Base-by-base conservation (phyloP, 2,888 invertebrate species). In the Diabrotica balteata region DNA sequence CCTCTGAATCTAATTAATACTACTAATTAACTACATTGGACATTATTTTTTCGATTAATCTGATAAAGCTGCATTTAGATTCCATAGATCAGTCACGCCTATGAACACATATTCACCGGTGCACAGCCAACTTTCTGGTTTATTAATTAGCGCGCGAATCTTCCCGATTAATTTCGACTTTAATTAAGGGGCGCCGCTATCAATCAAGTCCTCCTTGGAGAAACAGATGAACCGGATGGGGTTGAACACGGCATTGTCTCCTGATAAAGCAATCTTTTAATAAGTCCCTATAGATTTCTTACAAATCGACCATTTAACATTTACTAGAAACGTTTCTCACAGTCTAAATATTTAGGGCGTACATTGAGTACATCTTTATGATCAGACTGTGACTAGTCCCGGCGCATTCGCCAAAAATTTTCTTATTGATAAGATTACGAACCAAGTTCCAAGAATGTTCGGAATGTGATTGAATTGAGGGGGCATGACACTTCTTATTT, bases 231-330 rank as follows among this genome's bases (percentile, higher is more conserved):
- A 77, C 74, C 73, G 72, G 75, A 76, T 76, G 76, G 77, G 79
- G 80, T 76, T 78, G 75, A 73, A 72, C 72, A 80, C 80, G 80
- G 81, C 72, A 80, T 81, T 81, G 81, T 81, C 79, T 79, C 75
- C 77, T 78, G 81, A 81, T 81, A 80, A 80, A 81, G 81, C 81
- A 80, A 81, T 81, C 81, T 81, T 81, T 81, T 80, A 81, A 81
- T 80, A 81, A 81, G 78, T 81, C 76, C 74, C 69, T 70, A 73
- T 71, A 73, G 80, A 78, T 54, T 54, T 45, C 55, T 47, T 32
- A 32, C 32, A 32, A 32, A 32, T 32, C 32, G 32, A 2, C 3
- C 32, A 32, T 32, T 32, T 32, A 32, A 32, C 32, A 32, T 5
- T 32, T 32, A 5, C 32, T 5, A 4, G 32, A 32, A 32, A 32